Conservation (phyloP, 2,888 invertebrate species). For the Himalopsyche kuldschensis region DNA sequence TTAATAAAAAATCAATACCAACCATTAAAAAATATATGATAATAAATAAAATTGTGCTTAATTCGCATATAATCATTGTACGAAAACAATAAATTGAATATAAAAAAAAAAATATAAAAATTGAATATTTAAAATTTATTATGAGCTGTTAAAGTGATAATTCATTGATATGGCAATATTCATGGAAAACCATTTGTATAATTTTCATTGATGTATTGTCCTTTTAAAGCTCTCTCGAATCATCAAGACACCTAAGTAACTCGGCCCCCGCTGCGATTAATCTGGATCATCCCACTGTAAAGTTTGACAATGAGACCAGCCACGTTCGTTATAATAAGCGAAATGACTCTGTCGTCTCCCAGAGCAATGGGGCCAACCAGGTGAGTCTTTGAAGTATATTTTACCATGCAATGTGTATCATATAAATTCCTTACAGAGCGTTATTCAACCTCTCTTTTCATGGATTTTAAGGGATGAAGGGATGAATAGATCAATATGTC, state of each 20-base stretch:
- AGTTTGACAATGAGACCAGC: slow-evolving; percentile 66
- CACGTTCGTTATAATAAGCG: slow-evolving; percentile 52
- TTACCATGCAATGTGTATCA: not conserved
- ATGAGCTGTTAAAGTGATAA: too few relatives aligned
- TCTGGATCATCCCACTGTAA: slow-evolving; percentile 70
- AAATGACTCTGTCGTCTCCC: slow-evolving; percentile 51
- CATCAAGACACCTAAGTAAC: slow-evolving; percentile 74
- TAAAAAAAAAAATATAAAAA: too few relatives aligned
- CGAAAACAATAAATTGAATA: too few relatives aligned
- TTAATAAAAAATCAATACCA: too few relatives aligned
- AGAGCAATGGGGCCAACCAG: not conserved
- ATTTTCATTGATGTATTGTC: not conserved
- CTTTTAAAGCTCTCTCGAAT: slow-evolving; percentile 66
- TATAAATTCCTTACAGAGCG: not conserved
- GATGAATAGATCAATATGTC: not conserved
- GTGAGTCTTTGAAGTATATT: not conserved
- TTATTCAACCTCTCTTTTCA: not conserved
- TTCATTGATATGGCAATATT: too few relatives aligned
- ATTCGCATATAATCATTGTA: too few relatives aligned
- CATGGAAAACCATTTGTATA: not conserved
- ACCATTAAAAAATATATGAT: too few relatives aligned
- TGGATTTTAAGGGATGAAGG: not conserved
- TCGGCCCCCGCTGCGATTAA: slow-evolving; percentile 89
- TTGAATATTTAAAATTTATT: too few relatives aligned
- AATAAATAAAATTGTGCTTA: too few relatives aligned